Evolutionary conservation across 2,113 vertebrate genomes (phyloP), one percentile per base, ranked within the genome.

Genomic region (Elgaria multicarinata): DNA sequence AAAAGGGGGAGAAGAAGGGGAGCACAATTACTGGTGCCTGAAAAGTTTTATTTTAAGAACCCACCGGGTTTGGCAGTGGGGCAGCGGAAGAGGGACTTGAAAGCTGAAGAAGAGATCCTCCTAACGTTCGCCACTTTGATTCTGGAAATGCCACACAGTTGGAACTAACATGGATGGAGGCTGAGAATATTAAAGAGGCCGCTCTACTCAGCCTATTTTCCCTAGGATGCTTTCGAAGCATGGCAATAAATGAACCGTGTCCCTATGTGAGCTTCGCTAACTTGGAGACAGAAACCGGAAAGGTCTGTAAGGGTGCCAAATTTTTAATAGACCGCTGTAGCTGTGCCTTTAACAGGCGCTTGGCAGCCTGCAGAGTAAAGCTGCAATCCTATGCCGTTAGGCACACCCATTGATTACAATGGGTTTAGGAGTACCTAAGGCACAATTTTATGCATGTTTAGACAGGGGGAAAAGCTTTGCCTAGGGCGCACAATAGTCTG

Each of bases 1-100:
- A 81, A 42, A 44, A 64, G 14, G 28, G 58, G 31, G 36, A 26
- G 79, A 5, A 20, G 9, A 33, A 6, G 44, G 31, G 28, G 16
- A 74, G 42, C 0, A 33, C 0, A 3, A 62, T 0, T 8, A 4
- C 44, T 14, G 0, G 0, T 28, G 7, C 18, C 0, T 1, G 0
- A 12, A 7, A 74, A 13, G 28, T 62, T 42, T n/a, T 55, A 5
- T 80, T n/a, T 12, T 55, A 8, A 12, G 74, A 53, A 78, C 62
- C 83, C 77, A 26, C 8, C 33, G 24, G 88, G 6, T 7, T n/a
- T 31, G 26, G 28, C 39, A 0, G 46, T 3, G 4, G 4, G 46
- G 46, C 46, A 8, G 2, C 4, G 31, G 16, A 69, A 2, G 62
- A 0, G 39, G 26, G 2, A 36, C 24, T 67, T 6, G 39, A 10